Percentiles rank a stretch among this genome's conserved stretches.
phyloP scores from a whole-genome alignment of 2,113 vertebrate species.

The Cavia porcellus region DNA sequence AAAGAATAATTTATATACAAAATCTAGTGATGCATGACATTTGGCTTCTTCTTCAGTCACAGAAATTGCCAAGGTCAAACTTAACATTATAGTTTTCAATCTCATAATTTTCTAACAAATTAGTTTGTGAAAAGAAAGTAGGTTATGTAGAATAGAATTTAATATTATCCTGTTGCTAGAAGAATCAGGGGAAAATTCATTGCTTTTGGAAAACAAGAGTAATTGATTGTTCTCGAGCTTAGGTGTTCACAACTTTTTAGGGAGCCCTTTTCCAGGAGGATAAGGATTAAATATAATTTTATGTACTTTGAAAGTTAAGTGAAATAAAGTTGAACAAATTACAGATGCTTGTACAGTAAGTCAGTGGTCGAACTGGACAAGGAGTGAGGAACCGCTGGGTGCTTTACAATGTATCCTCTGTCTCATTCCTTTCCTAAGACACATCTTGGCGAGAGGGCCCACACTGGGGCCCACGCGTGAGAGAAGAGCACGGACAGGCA shows the following conservation, averaged over 20 bases:
- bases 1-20: conserved; percentile 22
- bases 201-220: not conserved
- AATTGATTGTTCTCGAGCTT: not conserved
- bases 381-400: too few species aligned
- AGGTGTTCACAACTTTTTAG: not conserved
- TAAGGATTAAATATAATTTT: conserved; percentile 3
- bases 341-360: not conserved
- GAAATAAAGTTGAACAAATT: not conserved
- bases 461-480: not conserved
- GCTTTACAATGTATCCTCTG: not conserved
- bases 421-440: not conserved
- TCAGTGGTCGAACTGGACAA: not conserved
- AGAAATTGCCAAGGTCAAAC: conserved; percentile 18
- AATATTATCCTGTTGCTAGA: not conserved
- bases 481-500: not conserved
- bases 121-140: conserved; percentile 23
- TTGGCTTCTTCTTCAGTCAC: not conserved
- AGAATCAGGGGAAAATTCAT: not conserved
- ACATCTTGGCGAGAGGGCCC: not conserved
- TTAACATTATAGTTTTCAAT: not conserved
- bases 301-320: not conserved
- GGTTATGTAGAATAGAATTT: not conserved
- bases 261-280: not conserved
- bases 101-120: conserved; percentile 30
- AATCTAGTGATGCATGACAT: not conserved